Evolutionary conservation across 2,113 vertebrate species (phyloP).

Genomic region (Origma solitaria): DNA sequence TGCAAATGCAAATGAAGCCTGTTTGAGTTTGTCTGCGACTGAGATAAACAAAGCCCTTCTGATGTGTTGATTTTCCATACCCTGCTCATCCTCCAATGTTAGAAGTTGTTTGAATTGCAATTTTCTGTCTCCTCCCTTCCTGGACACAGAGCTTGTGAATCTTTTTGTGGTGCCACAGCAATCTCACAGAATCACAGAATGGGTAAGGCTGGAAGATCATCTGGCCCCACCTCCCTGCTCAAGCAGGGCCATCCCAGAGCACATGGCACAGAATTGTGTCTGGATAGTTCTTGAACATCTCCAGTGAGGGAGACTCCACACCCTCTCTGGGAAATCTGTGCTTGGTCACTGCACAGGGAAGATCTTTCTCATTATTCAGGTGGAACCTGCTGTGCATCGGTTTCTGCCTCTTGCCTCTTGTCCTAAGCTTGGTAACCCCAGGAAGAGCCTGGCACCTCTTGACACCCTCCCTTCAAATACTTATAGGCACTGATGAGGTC

Average conservation of each 20-base stretch:
- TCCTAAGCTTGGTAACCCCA: neutral
- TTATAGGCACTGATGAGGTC: neutral
- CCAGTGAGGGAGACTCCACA: neutral
- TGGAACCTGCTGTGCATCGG: neutral
- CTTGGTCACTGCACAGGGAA: fast-evolving
- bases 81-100: neutral
- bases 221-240: neutral
- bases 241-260: neutral
- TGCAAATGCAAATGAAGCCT: neutral
- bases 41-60: neutral
- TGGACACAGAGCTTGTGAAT: neutral
- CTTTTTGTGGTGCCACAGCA: neutral
- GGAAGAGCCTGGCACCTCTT: neutral
- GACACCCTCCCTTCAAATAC: neutral
- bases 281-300: neutral
- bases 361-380: neutral
- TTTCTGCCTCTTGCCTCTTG: neutral
- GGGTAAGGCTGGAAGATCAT: neutral
- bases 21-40: neutral
- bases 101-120: neutral
- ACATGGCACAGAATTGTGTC: neutral
- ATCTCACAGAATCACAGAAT: neutral
- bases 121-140: neutral
- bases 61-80: neutral
- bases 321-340: neutral